Evolutionary conservation across 2,797 vertebrate species (phyloP).

Genomic region (Rhabdophis nuchalis): DNA sequence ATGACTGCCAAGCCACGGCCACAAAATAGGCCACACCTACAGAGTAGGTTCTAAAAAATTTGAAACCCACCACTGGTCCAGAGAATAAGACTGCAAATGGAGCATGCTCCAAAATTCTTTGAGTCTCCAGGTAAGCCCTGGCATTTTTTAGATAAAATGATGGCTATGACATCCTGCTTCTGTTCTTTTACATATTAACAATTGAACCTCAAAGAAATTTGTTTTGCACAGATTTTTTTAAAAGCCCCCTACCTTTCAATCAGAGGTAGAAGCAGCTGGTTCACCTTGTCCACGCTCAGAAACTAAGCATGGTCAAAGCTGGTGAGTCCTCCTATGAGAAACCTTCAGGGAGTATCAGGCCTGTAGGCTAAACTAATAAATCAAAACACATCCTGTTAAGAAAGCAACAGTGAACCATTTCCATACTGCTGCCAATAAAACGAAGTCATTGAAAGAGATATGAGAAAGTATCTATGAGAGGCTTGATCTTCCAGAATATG

Average conservation of each 20-base stretch:
- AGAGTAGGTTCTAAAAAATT: no score
- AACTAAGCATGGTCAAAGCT: background rate
- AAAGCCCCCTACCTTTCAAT: background rate
- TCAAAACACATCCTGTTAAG: background rate
- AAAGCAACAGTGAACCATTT: background rate
- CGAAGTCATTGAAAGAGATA: background rate
- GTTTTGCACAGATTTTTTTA: constrained; percentile 58
- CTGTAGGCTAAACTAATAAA: background rate
- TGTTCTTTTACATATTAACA: constrained; percentile 60
- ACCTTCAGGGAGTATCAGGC: background rate
- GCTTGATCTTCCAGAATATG: background rate
- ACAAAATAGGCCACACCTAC: no score
- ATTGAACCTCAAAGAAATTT: constrained; percentile 67
- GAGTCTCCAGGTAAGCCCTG: constrained; percentile 26
- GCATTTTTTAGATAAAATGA: constrained; percentile 55
- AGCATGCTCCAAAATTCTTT: constrained; percentile 34
- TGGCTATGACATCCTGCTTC: constrained; percentile 52
- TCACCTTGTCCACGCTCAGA: background rate
- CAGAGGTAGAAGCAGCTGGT: background rate
- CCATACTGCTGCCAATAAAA: background rate
- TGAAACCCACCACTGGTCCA: no score
- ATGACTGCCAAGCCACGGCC: no score
- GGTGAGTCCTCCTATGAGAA: background rate
- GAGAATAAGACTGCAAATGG: background rate
- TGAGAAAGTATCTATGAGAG: background rate